These are phyloP conservation scores for Threskiornis aethiopicus DNA, from an alignment of 2,797 vertebrate genomes.

Conservation along the genomic window DNA sequence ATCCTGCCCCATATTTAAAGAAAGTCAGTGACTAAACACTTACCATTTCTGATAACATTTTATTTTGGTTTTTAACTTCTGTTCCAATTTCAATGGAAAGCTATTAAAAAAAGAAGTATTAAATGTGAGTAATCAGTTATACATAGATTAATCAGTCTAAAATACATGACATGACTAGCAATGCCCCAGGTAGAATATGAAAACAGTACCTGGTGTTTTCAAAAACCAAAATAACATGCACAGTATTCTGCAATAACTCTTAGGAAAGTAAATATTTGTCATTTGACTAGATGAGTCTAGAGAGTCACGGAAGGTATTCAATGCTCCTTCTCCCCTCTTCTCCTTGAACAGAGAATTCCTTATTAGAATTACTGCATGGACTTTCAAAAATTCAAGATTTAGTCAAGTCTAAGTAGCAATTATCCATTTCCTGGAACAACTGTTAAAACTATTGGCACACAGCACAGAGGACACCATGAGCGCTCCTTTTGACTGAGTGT, in stretches of 20 bases:
- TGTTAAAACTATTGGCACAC: background rate
- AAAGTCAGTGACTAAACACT: constrained; percentile 58
- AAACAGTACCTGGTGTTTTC: background rate
- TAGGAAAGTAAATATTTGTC: background rate
- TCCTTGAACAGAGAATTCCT: background rate
- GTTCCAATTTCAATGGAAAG: constrained; percentile 96
- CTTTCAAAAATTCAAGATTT: background rate
- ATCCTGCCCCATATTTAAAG: background rate
- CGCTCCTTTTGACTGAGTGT: fast-evolving
- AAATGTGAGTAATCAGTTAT: background rate
- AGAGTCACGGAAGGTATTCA: background rate
- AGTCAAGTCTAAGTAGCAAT: background rate
- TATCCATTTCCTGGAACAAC: background rate
- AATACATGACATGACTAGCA: background rate
- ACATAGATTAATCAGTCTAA: background rate
- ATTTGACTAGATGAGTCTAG: background rate
- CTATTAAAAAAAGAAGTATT: constrained; percentile 68
- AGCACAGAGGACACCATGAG: background rate
- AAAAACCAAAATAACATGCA: background rate
- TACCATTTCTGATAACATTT: constrained; percentile 91
- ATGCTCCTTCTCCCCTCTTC: background rate
- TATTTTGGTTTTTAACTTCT: constrained; percentile 95
- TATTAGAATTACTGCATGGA: background rate
- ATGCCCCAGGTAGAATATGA: background rate
- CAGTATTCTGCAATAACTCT: background rate